These are phyloP conservation scores for Apaloderma vittatum DNA, from an alignment of 2,113 vertebrate genomes.

Conservation along the genomic window DNA sequence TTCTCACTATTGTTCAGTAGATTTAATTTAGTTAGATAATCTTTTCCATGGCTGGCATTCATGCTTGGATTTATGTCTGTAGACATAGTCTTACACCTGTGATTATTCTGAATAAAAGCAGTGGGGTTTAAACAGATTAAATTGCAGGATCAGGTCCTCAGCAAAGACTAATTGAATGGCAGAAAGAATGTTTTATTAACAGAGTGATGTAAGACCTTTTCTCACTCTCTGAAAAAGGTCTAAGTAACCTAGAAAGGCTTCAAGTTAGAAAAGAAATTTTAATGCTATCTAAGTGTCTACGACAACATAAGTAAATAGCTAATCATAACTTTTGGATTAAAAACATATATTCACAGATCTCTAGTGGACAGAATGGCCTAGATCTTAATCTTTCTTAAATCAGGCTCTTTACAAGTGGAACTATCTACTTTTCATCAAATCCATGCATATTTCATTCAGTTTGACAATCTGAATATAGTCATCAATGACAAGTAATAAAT, in stretches of 20 bases:
- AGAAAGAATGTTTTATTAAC: not conserved
- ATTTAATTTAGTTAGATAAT: conserved; percentile 42
- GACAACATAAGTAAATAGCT: not conserved
- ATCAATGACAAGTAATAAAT: not conserved
- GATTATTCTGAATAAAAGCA: conserved; percentile 43
- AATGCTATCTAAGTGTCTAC: not conserved
- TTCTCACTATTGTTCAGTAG: not conserved
- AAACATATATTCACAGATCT: not conserved
- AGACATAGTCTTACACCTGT: not conserved
- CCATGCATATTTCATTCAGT: not conserved
- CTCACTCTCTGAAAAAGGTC: not conserved
- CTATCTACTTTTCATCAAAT: not conserved
- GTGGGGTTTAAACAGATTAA: conserved; percentile 15
- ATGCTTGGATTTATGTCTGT: not conserved
- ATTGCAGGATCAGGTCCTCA: conserved; percentile 8
- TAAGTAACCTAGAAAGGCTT: not conserved
- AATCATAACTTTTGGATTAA: not conserved
- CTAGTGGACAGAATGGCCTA: not conserved
- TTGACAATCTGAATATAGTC: not conserved
- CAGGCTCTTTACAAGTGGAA: not conserved
- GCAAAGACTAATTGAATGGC: conserved; percentile 8
- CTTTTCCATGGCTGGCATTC: not conserved
- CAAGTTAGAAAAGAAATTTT: not conserved
- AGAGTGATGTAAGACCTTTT: not conserved
- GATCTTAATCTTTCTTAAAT: not conserved